These are phyloP conservation scores for Stichopus chloronotus DNA, from an alignment of 35 echinoderm and acorn worm species.

Conservation along the genomic window DNA sequence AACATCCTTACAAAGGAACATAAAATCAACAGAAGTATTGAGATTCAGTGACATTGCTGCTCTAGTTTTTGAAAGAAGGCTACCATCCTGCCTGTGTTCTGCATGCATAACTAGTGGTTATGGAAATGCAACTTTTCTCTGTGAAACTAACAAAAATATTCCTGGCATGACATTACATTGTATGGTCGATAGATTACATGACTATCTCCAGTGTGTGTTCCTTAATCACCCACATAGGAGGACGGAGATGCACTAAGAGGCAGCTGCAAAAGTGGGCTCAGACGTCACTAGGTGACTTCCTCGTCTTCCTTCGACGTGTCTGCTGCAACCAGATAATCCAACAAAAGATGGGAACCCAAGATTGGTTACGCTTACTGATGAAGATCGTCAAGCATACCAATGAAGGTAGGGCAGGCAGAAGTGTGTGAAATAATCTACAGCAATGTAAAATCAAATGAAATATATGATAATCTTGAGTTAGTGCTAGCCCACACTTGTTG, in stretches of 20 bases:
- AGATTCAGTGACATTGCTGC: too few species aligned
- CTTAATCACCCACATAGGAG: background rate
- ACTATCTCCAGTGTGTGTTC: background rate
- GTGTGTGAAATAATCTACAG: too few species aligned
- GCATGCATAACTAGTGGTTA: too few species aligned
- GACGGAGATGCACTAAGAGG: conserved; percentile 16
- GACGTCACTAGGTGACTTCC: conserved; percentile 90
- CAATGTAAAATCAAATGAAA: too few species aligned
- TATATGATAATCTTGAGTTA: too few species aligned
- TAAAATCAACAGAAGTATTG: too few species aligned
- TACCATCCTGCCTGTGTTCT: too few species aligned
- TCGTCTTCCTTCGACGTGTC: conserved; percentile 94
- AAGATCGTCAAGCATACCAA: conserved; percentile 76
- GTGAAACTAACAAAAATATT: too few species aligned
- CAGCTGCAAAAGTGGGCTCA: conserved; percentile 80
- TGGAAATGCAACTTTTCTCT: too few species aligned
- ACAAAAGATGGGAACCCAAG: conserved; percentile 74
- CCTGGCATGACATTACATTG: background rate
- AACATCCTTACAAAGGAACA: too few species aligned
- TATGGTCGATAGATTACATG: background rate
- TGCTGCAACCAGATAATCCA: conserved; percentile 63
- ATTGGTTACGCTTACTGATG: conserved; percentile 81
- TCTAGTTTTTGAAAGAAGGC: too few species aligned
- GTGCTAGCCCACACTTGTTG: too few species aligned
- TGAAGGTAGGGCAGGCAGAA: conserved; percentile 16